Evolutionary conservation across 2,113 vertebrate species (phyloP), one percentile per base, ranked within the genome.

Genomic region (Phalacrocorax carbo): DNA sequence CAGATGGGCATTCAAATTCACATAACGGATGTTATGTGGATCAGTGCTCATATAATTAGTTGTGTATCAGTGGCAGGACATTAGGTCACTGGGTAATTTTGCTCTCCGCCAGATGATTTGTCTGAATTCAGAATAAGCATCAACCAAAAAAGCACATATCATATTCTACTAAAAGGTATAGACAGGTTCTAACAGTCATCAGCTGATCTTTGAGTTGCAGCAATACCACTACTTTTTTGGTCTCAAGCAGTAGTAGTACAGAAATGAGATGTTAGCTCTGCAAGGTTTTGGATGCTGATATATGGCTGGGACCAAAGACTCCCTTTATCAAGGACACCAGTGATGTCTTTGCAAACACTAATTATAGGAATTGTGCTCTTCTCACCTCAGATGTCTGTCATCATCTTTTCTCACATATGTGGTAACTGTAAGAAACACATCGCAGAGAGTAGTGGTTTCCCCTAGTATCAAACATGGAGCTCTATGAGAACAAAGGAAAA

Each of bases 1-100:
- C 97, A 97, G 97, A 95, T 97, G 96, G 97, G 81, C 95, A 95
- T 96, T 96, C 91, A 94, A 90, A 97, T 91, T 97, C 95, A 95
- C 70, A 90, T 88, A 93, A 89, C 3, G 81, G 75, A 96, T 95
- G 86, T 95, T 96, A 91, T 85, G 82, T 91, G 91, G 94, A 94
- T 97, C 94, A 95, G 62, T 90, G 78, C 81, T 97, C 89, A 34
- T 80, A 88, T 93, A 97, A 95, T 97, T 95, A 91, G 83, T 79
- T 94, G 93, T 91, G 58, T 97, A 95, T 88, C 95, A 93, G 81
- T 90, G 93, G 87, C 91, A 93, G 96, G 97, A 96, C 95, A 95
- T 95, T 95, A 89, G 93, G 94, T 95, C 91, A 97, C 57, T 80
- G 81, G 58, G 78, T 95, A 94, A 89, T 95, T 96, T 93, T 95